Conservation (phyloP, 2,888 invertebrate species). For the Drosophila sordidula region DNA sequence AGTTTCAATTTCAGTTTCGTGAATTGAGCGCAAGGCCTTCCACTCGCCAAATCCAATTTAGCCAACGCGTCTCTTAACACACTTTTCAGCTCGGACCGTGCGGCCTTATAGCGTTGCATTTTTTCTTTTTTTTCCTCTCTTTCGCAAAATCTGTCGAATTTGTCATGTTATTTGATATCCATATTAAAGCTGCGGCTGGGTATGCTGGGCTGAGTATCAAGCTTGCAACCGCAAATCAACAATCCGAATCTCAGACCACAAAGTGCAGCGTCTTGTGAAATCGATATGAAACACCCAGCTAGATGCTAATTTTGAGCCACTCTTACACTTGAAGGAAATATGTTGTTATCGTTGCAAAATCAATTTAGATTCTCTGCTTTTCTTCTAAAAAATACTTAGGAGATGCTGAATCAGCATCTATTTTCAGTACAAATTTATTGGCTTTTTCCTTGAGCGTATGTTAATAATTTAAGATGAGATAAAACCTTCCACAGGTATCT, state of each 20-base stretch:
- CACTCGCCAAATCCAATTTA: slow-evolving; percentile 50
- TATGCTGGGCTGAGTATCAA: slow-evolving; percentile 3
- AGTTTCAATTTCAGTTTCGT: slow-evolving; percentile 56
- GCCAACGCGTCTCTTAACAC: slow-evolving; percentile 49
- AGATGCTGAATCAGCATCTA: no score
- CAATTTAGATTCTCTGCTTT: no score
- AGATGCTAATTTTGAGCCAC: not conserved
- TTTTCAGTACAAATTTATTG: no score
- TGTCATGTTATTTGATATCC: slow-evolving; percentile 18
- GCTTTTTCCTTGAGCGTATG: no score
- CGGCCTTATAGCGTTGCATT: not conserved
- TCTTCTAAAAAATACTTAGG: no score
- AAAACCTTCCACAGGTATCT: slow-evolving; percentile 18
- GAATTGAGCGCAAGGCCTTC: slow-evolving; percentile 55
- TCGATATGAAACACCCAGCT: not conserved
- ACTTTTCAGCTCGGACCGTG: slow-evolving; percentile 15
- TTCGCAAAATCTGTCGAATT: slow-evolving; percentile 24
- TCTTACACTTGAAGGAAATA: not conserved
- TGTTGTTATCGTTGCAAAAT: no score
- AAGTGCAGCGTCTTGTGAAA: not conserved
- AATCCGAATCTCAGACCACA: slow-evolving; percentile 1
- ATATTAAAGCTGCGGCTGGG: not conserved
- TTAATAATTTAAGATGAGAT: no score
- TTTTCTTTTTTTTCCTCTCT: not conserved
- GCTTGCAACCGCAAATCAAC: slow-evolving; percentile 9